Percentiles rank a stretch among this genome's conserved stretches.
These are phyloP conservation scores for Campoletis sonorensis DNA, from an alignment of 1,140 invertebrate genomes.

Conservation along the genomic window DNA sequence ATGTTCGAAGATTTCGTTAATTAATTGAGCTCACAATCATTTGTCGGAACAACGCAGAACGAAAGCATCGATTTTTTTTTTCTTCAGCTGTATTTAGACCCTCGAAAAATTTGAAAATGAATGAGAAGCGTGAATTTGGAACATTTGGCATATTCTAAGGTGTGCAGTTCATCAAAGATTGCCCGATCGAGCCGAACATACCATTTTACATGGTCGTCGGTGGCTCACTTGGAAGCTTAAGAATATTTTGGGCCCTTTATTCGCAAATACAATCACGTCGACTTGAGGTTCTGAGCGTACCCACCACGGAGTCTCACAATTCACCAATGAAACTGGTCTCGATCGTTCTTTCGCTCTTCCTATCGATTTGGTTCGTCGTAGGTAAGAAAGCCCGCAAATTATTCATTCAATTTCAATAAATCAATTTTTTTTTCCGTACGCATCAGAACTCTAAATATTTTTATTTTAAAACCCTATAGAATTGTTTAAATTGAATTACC, in stretches of 20 bases:
- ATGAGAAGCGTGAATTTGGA: neutral
- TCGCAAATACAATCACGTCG: constrained; percentile 80
- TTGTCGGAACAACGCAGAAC: too few relatives aligned
- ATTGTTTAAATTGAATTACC: neutral
- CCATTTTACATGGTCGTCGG: constrained; percentile 91
- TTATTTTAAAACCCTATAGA: neutral
- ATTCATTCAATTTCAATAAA: neutral
- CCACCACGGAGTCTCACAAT: constrained; percentile 69
- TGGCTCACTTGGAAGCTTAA: constrained; percentile 83
- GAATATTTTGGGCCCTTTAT: constrained; percentile 84
- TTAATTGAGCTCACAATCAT: too few relatives aligned
- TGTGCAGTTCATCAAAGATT: constrained; percentile 86
- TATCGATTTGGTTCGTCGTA: constrained; percentile 84
- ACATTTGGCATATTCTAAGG: constrained; percentile 76
- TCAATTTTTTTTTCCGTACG: too few relatives aligned
- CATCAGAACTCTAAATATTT: too few relatives aligned
- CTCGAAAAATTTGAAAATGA: too few relatives aligned
- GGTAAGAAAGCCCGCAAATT: constrained; percentile 61
- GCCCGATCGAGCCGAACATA: constrained; percentile 86
- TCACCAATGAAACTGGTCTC: constrained; percentile 78
- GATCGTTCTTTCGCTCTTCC: constrained; percentile 81
- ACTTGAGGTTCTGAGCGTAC: constrained; percentile 77
- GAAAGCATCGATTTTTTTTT: too few relatives aligned
- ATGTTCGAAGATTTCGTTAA: too few relatives aligned
- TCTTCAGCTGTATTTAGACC: too few relatives aligned